These are phyloP conservation scores for Cordylochernes scorpioides DNA, from an alignment of 2,888 invertebrate species.

Conservation along the genomic window DNA sequence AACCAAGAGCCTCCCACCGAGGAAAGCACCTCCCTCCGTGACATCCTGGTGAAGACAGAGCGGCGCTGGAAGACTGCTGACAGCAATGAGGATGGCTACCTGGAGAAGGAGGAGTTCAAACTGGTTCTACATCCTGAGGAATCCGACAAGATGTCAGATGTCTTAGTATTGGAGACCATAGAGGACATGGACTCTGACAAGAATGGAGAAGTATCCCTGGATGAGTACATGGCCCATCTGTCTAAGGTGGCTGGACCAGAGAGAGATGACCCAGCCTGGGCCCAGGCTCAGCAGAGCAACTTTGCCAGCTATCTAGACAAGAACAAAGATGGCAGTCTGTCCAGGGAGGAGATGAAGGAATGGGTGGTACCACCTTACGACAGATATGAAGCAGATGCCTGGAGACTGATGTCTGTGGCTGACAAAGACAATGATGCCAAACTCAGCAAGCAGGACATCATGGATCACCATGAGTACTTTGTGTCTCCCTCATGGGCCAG, in stretches of 20 bases:
- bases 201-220: constrained; percentile 26
- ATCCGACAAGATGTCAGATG: constrained; percentile 13
- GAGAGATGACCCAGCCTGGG: constrained; percentile 27
- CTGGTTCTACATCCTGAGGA: constrained; percentile 16
- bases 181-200: constrained; percentile 30
- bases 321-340: constrained; percentile 27
- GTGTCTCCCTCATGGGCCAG: no score
- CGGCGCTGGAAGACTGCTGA: constrained; percentile 16
- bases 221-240: constrained; percentile 27
- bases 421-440: constrained; percentile 21
- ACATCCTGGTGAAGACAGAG: no score
- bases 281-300: constrained; percentile 27
- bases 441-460: constrained; percentile 12
- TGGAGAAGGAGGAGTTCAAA: constrained; percentile 15
- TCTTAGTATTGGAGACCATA: constrained; percentile 24
- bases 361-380: constrained; percentile 31
- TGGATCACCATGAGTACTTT: constrained; percentile 13
- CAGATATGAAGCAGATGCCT: constrained; percentile 27
- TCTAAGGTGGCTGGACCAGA: constrained; percentile 12
- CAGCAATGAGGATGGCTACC: constrained; percentile 12
- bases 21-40: no score
- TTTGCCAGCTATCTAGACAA: constrained; percentile 27
- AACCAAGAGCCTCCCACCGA: no score
- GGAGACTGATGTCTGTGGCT: constrained; percentile 27
- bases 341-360: constrained; percentile 25